A percentile compares a stretch with the other conserved stretches of the same genome.
These are phyloP conservation scores for Silvanus unidentatus DNA, from an alignment of 2,888 invertebrate genomes.

Conservation along the genomic window DNA sequence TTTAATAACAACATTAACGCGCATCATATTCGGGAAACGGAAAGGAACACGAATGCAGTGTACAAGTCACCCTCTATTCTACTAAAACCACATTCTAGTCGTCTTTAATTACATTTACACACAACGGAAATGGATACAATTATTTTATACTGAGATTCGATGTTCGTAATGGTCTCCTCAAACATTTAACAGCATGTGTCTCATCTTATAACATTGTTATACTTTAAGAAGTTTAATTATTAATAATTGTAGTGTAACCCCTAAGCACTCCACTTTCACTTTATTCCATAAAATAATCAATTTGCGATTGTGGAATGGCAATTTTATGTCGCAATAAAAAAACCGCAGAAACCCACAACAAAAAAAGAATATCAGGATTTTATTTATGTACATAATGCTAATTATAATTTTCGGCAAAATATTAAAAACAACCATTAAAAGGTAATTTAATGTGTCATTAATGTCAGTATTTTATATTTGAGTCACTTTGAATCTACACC, in stretches of 20 bases:
- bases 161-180: slow-evolving; percentile 36
- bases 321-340: no score
- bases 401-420: slow-evolving; percentile 4
- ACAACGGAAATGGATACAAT: slow-evolving; percentile 40
- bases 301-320: no score
- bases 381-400: background rate
- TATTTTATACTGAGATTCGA: slow-evolving; percentile 40
- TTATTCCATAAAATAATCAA: no score
- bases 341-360: no score
- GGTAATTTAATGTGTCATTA: background rate
- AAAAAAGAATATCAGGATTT: no score
- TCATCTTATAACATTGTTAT: slow-evolving; percentile 19
- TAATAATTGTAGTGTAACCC: background rate
- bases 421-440: slow-evolving; percentile 3
- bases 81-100: slow-evolving; percentile 34
- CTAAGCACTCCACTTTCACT: background rate
- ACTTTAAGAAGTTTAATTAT: slow-evolving; percentile 5
- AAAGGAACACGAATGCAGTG: no score
- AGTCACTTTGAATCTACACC: background rate
- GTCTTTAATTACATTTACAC: slow-evolving; percentile 42
- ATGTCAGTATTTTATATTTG: background rate
- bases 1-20: slow-evolving; percentile 32
- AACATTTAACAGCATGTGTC: slow-evolving; percentile 36
- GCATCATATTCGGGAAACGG: slow-evolving; percentile 5
- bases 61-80: slow-evolving; percentile 23